These are phyloP conservation scores for Coelopa pilipes DNA, from an alignment of 2,888 invertebrate genomes.

Conservation along the genomic window DNA sequence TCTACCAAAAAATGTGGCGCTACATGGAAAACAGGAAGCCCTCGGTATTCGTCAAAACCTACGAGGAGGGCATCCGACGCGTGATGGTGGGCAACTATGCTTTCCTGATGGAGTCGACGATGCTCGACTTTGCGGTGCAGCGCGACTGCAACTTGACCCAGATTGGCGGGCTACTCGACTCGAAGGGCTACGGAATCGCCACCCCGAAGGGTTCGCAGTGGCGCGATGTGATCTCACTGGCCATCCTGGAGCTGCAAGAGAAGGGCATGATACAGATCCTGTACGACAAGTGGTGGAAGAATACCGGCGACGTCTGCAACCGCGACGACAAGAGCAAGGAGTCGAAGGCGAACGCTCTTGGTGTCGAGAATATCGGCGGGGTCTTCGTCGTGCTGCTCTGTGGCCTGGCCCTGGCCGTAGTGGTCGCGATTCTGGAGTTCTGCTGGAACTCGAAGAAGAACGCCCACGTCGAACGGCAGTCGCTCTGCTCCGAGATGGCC, in stretches of 20 bases:
- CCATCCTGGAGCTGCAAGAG: slow-evolving; percentile 94
- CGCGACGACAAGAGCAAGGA: slow-evolving; percentile 89
- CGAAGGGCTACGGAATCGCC: slow-evolving; percentile 91
- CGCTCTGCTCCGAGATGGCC: slow-evolving; percentile 93
- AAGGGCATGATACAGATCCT: slow-evolving; percentile 92
- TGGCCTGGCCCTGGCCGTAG: slow-evolving; percentile 88
- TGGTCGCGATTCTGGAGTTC: slow-evolving; percentile 94
- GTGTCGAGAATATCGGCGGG: slow-evolving; percentile 87
- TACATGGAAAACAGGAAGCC: slow-evolving; percentile 88
- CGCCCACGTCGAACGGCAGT: slow-evolving; percentile 84
- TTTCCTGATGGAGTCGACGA: slow-evolving; percentile 97
- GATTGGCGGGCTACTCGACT: slow-evolving; percentile 79
- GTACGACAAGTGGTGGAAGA: slow-evolving; percentile 99
- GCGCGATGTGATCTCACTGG: slow-evolving; percentile 96
- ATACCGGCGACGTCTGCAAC: slow-evolving; percentile 90
- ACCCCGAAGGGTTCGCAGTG: slow-evolving; percentile 95
- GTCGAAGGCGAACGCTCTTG: slow-evolving; percentile 91
- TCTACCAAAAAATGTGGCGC: slow-evolving; percentile 94
- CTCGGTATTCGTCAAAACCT: slow-evolving; percentile 86
- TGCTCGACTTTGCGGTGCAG: slow-evolving; percentile 95
- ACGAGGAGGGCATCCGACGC: slow-evolving; percentile 89
- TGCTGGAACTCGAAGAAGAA: slow-evolving; percentile 94
- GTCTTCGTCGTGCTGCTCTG: slow-evolving; percentile 96
- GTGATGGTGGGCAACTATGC: slow-evolving; percentile 94
- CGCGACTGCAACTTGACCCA: slow-evolving; percentile 97